Conservation (phyloP, 2,797 vertebrate species). For the Microtus obscurus region DNA sequence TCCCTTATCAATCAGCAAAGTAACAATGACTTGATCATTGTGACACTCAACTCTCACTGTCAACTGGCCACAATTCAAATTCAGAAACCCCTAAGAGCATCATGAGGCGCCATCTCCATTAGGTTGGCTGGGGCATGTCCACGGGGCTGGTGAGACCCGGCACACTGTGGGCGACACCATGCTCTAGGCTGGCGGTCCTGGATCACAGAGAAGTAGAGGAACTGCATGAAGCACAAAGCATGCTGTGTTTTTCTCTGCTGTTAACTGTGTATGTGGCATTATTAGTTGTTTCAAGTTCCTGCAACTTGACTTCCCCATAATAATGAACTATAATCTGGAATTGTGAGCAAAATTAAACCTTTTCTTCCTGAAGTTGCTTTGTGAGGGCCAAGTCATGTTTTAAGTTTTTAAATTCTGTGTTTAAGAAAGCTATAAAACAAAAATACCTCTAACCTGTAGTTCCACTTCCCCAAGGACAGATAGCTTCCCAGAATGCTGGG, state of each 20-base stretch:
- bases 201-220: too few relatives aligned
- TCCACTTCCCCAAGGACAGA: neutral
- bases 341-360: neutral
- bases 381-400: neutral
- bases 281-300: neutral
- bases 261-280: neutral
- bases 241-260: neutral
- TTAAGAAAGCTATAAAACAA: neutral
- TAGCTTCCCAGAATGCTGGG: neutral
- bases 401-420: neutral
- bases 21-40: neutral
- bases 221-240: too few relatives aligned
- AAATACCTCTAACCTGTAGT: neutral
- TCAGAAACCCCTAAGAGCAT: neutral
- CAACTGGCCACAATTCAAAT: neutral
- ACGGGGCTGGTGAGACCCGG: neutral
- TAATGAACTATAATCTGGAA: neutral
- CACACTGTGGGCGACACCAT: neutral
- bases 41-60: neutral
- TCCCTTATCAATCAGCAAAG: constrained; percentile 32
- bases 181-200: neutral
- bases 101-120: neutral
- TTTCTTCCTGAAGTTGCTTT: neutral
- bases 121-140: neutral
- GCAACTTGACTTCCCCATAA: neutral